Conservation (phyloP, 2,888 invertebrate species). For the Megamerina dolium region DNA sequence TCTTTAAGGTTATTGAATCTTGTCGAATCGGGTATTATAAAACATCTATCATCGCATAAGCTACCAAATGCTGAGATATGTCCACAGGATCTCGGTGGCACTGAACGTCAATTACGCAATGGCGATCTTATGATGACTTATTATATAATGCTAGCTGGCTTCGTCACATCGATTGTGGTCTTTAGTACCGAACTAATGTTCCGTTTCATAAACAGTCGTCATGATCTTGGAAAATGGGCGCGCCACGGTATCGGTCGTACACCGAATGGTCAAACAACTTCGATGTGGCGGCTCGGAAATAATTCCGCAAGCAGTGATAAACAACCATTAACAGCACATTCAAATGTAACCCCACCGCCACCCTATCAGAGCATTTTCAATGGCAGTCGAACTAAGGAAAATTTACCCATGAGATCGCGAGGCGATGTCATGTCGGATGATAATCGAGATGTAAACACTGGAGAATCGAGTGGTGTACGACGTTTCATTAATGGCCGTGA, state of each 20-base stretch:
- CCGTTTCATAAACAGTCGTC: slow-evolving; percentile 38
- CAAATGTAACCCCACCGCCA: slow-evolving; percentile 55
- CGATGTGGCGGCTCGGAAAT: slow-evolving; percentile 30
- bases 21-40: slow-evolving; percentile 71
- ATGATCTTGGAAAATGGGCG: slow-evolving; percentile 29
- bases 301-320: slow-evolving; percentile 22
- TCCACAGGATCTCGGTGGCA: slow-evolving; percentile 72
- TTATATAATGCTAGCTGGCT: slow-evolving; percentile 65
- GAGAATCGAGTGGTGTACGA: slow-evolving; percentile 44
- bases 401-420: neutral
- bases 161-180: slow-evolving; percentile 58
- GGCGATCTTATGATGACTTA: slow-evolving; percentile 76
- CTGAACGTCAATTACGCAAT: slow-evolving; percentile 69
- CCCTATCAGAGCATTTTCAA: slow-evolving; percentile 55
- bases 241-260: slow-evolving; percentile 35
- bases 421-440: slow-evolving; percentile 1
- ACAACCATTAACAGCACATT: slow-evolving; percentile 20
- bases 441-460: neutral
- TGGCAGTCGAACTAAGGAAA: slow-evolving; percentile 14
- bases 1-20: slow-evolving; percentile 58
- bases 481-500: slow-evolving; percentile 69
- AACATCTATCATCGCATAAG: slow-evolving; percentile 57
- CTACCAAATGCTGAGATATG: slow-evolving; percentile 74
- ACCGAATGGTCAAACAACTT: slow-evolving; percentile 29
- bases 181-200: slow-evolving; percentile 61